Evolutionary conservation across 2,113 vertebrate species (phyloP).

Genomic region (Strix uralensis): DNA sequence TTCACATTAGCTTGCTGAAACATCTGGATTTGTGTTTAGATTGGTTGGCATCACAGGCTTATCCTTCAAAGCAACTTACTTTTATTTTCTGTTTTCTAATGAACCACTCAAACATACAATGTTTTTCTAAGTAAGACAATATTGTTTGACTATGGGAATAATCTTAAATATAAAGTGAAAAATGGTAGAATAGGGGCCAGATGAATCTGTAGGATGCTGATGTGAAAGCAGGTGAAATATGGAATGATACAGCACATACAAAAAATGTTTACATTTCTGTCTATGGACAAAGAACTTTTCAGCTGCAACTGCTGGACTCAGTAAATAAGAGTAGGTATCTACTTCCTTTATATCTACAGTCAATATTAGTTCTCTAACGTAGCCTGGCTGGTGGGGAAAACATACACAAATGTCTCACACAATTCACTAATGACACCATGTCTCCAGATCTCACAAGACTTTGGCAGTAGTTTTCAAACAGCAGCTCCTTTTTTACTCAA

Average conservation of each 20-base stretch:
- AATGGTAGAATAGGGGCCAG: not conserved
- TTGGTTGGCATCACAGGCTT: conserved; percentile 11
- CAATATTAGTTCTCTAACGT: not conserved
- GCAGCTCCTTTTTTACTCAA: not conserved
- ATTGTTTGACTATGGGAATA: conserved; percentile 7
- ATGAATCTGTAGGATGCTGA: conserved; percentile 1
- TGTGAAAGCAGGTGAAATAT: not conserved
- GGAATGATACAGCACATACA: not conserved
- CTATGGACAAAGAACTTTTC: not conserved
- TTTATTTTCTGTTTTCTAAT: conserved; percentile 25
- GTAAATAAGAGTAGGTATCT: not conserved
- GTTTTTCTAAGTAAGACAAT: conserved; percentile 42
- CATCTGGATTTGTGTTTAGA: conserved; percentile 65
- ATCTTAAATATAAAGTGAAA: conserved; percentile 35
- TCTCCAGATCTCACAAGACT: not conserved
- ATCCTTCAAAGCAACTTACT: conserved; percentile 44
- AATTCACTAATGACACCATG: not conserved
- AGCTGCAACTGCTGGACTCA: not conserved
- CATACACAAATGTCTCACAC: not conserved
- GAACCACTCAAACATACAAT: conserved; percentile 23
- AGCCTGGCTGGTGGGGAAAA: not conserved
- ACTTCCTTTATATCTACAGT: not conserved
- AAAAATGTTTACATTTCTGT: not conserved
- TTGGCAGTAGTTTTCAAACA: not conserved
- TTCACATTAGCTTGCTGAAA: conserved; percentile 36